Evolutionary conservation across 2,888 invertebrate genomes (phyloP), one percentile per base, ranked within the genome.

Genomic region (Xestia xanthographa): DNA sequence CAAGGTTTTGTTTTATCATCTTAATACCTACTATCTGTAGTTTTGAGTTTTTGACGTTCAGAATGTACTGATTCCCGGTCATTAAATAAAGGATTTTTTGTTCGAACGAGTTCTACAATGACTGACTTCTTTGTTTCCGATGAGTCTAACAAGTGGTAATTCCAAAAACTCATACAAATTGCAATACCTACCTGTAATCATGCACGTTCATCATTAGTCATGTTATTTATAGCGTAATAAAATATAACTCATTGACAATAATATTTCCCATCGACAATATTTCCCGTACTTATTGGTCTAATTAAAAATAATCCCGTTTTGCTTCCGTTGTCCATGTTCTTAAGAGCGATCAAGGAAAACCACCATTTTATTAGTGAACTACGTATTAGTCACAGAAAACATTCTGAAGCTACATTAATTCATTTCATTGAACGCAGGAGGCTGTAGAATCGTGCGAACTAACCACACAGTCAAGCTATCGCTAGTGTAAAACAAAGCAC

Each of bases 291-390:
- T n/a, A n/a, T n/a, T n/a, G n/a, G n/a, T n/a, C 2, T 41, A 29
- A 62, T 43, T 34, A 0, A 14, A 71, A 50, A n/a, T 50, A 66
- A 20, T 8, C 45, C 66, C 45, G 5, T 53, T 48, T 20, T 22
- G 5, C 43, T 26, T 74, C 8, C 29, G 26, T 22, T 41, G 38
- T 56, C 56, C 48, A 38, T 34, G 75, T 22, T 79, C 26, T 29
- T 66, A 41, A 9, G 9, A 48, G 29, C 75, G 48, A 0, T 79
- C 75, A 63, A 75, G 79, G 76, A 79, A 82, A 79, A 81, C 56
- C 66, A 34, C 62, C 6, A 20, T 34, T 14, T 53, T n/a, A 60
- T 60, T 22, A 43, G 34, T 68, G 17, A 70, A 14, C 17, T 26
- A 50, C 22, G 48, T 26, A 26, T 43, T 69, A 29, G 20, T 56